Percentiles rank a stretch among this genome's conserved stretches.
These are phyloP conservation scores for Regulus satrapa DNA, from an alignment of 2,113 vertebrate genomes.

Conservation along the genomic window DNA sequence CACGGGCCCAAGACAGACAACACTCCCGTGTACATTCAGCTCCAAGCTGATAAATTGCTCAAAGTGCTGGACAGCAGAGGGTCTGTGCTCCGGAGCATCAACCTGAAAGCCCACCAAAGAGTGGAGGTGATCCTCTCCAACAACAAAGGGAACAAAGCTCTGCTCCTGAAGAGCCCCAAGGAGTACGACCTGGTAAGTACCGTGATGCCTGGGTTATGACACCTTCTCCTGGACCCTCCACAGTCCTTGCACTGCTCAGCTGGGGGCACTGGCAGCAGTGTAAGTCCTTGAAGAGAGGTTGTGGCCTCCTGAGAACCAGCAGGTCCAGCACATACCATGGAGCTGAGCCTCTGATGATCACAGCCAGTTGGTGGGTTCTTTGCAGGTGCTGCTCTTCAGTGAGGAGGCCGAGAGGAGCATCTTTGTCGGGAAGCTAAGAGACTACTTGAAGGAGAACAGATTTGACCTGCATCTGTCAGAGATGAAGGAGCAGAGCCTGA, in stretches of 20 bases:
- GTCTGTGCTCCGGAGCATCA: slow-evolving; percentile 74
- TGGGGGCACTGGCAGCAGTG: not conserved
- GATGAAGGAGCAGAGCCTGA: slow-evolving; percentile 78
- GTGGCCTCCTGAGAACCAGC: not conserved
- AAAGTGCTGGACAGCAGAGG: slow-evolving; percentile 77
- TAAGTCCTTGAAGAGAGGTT: not conserved
- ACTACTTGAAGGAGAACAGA: slow-evolving; percentile 15
- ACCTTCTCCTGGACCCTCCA: not conserved
- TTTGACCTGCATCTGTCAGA: slow-evolving; percentile 67
- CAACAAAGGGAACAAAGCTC: slow-evolving; percentile 69
- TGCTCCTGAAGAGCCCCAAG: slow-evolving; percentile 90
- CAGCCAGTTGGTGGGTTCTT: not conserved
- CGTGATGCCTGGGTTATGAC: not conserved
- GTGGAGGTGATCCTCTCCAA: slow-evolving; percentile 80
- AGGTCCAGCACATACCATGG: not conserved
- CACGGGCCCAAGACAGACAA: slow-evolving; percentile 72
- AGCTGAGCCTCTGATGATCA: not conserved
- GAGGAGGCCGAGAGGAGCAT: slow-evolving; percentile 71
- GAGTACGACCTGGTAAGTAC: slow-evolving; percentile 90
- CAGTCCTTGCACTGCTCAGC: not conserved
- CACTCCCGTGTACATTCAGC: slow-evolving; percentile 71
- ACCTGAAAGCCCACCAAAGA: slow-evolving; percentile 62
- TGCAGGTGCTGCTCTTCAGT: slow-evolving; percentile 87
- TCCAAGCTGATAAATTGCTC: slow-evolving; percentile 76
- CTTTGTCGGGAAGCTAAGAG: slow-evolving; percentile 74